Conservation (phyloP, 2,113 vertebrate species). For the Gadus chalcogrammus region DNA sequence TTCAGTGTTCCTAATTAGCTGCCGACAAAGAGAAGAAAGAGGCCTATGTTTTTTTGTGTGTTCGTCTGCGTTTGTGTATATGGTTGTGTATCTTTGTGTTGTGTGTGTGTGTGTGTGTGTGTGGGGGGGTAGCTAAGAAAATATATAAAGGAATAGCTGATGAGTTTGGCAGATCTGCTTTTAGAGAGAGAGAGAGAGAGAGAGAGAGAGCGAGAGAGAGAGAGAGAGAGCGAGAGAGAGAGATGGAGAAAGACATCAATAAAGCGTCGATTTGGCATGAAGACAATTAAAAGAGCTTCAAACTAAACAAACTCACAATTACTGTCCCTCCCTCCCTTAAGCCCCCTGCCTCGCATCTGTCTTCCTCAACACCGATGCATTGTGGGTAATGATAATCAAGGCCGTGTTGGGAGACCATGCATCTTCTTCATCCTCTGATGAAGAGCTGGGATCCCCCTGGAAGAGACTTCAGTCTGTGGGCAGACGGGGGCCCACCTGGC, state of each 20-base stretch:
- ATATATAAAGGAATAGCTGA: conserved; percentile 50
- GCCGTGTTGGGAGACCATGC: too few species aligned
- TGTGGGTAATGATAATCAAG: too few species aligned
- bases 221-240: too few species aligned
- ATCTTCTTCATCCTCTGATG: too few species aligned
- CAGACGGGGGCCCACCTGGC: neutral
- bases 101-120: conserved; percentile 25
- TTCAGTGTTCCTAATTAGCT: conserved; percentile 86
- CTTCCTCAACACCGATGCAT: neutral
- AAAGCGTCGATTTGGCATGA: too few species aligned
- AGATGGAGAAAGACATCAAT: too few species aligned
- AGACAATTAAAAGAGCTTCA: too few species aligned
- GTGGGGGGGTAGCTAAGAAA: conserved; percentile 78
- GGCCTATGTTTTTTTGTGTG: conserved; percentile 45
- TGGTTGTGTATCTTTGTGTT: conserved; percentile 56
- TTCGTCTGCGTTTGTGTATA: neutral
- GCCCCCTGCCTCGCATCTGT: conserved; percentile 33
- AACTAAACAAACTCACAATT: conserved; percentile 5
- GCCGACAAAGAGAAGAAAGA: conserved; percentile 68
- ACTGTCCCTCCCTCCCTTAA: conserved; percentile 8
- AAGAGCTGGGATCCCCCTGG: too few species aligned
- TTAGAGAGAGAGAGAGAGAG: conserved; percentile 18
- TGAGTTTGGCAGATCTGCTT: conserved; percentile 42
- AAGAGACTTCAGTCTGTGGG: neutral
- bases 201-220: too few species aligned